Evolutionary conservation across 2,888 invertebrate genomes (phyloP).

Genomic region (Drosophila nr. perissopoda): DNA sequence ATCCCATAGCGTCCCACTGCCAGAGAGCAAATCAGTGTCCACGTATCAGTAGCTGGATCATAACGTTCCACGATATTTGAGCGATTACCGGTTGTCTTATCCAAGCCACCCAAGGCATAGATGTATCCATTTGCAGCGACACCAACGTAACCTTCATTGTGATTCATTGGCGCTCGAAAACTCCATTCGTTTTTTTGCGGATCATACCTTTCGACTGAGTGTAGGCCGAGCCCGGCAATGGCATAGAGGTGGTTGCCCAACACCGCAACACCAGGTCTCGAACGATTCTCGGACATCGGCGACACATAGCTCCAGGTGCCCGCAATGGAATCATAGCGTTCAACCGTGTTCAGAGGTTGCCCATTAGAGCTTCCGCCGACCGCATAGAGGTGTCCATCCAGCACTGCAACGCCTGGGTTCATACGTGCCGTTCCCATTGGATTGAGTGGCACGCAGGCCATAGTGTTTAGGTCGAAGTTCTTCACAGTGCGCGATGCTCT

Average conservation of each 20-base stretch:
- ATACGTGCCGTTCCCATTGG: slow-evolving; percentile 96
- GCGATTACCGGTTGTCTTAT: slow-evolving; percentile 93
- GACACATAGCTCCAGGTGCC: slow-evolving; percentile 95
- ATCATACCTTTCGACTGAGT: slow-evolving; percentile 95
- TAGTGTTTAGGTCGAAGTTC: slow-evolving; percentile 92
- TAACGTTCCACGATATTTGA: slow-evolving; percentile 96
- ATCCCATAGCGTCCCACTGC: slow-evolving; percentile 94
- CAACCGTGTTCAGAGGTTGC: accelerated
- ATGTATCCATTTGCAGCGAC: slow-evolving; percentile 86
- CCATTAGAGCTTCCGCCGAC: accelerated
- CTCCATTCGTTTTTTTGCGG: slow-evolving; percentile 92
- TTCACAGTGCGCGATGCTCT: slow-evolving; percentile 96
- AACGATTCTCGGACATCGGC: slow-evolving; percentile 93
- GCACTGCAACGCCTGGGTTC: slow-evolving; percentile 82
- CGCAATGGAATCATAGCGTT: too few species aligned
- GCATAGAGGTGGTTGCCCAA: slow-evolving; percentile 94
- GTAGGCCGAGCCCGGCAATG: slow-evolving; percentile 97
- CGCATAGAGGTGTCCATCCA: too few species aligned
- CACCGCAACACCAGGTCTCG: slow-evolving; percentile 94
- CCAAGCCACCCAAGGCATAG: too few species aligned
- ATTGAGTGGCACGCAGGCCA: slow-evolving; percentile 92
- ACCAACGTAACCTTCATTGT: slow-evolving; percentile 93
- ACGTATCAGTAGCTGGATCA: slow-evolving; percentile 91
- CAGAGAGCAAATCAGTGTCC: slow-evolving; percentile 93
- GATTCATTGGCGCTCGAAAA: slow-evolving; percentile 93